Conservation (phyloP, 2,113 vertebrate genomes). For the Cisticola juncidis region DNA sequence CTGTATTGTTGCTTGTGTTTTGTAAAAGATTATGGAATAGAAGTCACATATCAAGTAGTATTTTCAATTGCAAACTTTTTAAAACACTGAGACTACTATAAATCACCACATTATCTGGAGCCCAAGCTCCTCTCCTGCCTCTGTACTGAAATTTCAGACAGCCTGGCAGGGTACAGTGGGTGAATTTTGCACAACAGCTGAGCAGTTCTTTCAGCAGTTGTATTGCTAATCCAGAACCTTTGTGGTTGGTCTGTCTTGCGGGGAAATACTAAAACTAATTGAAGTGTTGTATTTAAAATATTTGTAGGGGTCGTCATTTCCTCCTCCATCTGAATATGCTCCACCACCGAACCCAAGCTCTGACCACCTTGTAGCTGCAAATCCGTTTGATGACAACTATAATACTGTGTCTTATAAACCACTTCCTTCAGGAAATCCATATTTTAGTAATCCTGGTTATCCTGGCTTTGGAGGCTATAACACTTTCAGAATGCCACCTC, state of each 20-base stretch:
- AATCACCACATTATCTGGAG: neutral
- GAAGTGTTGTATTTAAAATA: constrained; percentile 59
- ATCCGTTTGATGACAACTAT: constrained; percentile 88
- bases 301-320: constrained; percentile 76
- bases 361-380: constrained; percentile 86
- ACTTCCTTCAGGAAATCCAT: constrained; percentile 69
- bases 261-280: constrained; percentile 30
- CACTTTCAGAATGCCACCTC: constrained; percentile 80
- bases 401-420: constrained; percentile 77
- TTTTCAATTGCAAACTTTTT: neutral
- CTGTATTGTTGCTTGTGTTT: neutral
- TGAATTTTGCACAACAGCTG: neutral
- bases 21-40: neutral
- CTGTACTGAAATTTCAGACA: constrained; percentile 32
- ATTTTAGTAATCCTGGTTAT: constrained; percentile 75
- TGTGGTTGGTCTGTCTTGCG: neutral
- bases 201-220: neutral
- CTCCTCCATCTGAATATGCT: constrained; percentile 84
- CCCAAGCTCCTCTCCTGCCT: neutral
- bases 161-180: neutral
- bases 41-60: neutral
- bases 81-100: neutral
- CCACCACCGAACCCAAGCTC: constrained; percentile 84
- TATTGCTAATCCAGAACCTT: neutral
- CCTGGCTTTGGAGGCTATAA: constrained; percentile 76